A percentile compares a stretch with the other conserved stretches of the same genome.
Conservation (phyloP, 2,113 vertebrate genomes). For the Danionella cerebrum region DNA sequence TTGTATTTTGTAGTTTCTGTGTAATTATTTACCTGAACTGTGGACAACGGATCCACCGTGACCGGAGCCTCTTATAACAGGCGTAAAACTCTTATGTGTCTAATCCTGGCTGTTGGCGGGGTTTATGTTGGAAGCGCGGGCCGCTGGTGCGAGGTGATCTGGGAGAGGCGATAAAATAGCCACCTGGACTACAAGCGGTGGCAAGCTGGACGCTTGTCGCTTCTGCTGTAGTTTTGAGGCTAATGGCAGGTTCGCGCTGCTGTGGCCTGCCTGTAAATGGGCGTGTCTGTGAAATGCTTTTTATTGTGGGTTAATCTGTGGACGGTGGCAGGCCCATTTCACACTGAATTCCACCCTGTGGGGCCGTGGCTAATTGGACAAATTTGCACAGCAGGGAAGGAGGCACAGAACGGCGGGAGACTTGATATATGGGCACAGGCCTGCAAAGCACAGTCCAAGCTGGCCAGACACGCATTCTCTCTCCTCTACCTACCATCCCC, state of each 20-base stretch:
- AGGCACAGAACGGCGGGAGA: constrained; percentile 65
- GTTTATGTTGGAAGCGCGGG: constrained; percentile 61
- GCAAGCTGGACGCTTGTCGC: constrained; percentile 41
- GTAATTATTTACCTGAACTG: neutral
- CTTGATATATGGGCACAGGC: constrained; percentile 73
- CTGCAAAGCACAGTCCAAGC: constrained; percentile 15
- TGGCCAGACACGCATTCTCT: neutral
- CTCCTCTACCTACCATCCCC: neutral
- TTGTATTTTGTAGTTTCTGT: neutral
- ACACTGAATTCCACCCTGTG: constrained; percentile 79
- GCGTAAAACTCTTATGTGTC: constrained; percentile 59
- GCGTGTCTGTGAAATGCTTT: constrained; percentile 64
- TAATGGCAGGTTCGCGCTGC: constrained; percentile 36
- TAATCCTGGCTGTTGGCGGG: constrained; percentile 55
- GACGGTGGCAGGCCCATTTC: constrained; percentile 77
- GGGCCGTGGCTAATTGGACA: constrained; percentile 95
- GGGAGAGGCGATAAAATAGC: constrained; percentile 62
- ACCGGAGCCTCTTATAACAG: constrained; percentile 46
- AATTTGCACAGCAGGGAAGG: constrained; percentile 92
- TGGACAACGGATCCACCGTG: neutral
- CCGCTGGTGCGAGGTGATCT: constrained; percentile 60
- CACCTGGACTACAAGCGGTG: constrained; percentile 40
- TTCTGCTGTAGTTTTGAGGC: constrained; percentile 31
- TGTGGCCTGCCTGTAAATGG: constrained; percentile 59
- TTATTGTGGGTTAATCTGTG: constrained; percentile 74